Percentiles rank a stretch among this genome's conserved stretches.
Conservation (phyloP, 2,888 invertebrate species). For the Tuberolachnus salignus region DNA sequence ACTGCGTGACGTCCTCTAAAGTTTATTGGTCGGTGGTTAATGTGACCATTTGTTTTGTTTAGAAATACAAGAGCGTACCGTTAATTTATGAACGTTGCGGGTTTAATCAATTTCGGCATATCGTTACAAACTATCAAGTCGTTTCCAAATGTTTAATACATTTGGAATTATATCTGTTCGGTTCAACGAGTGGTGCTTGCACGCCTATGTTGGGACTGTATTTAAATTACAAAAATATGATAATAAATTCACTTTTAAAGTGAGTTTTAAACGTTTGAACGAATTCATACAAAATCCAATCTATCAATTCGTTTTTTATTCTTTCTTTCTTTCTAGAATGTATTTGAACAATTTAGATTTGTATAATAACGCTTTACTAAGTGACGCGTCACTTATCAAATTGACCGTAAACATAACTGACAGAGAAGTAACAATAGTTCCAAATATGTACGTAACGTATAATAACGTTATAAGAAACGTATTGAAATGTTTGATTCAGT, state of each 20-base stretch:
- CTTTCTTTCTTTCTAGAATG: slow-evolving; percentile 15
- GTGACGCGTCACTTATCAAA: slow-evolving; percentile 14
- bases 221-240: neutral
- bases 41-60: neutral
- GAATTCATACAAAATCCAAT: neutral
- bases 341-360: slow-evolving; percentile 19
- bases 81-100: slow-evolving; percentile 21
- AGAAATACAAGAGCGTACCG: slow-evolving; percentile 14
- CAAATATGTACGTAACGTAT: slow-evolving; percentile 26
- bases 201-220: slow-evolving; percentile 34
- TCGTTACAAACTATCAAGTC: neutral
- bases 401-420: slow-evolving; percentile 18
- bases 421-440: slow-evolving; percentile 3
- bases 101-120: slow-evolving; percentile 11
- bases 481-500: slow-evolving; percentile 9
- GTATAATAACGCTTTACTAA: slow-evolving; percentile 20
- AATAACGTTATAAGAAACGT: slow-evolving; percentile 30
- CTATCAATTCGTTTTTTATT: neutral
- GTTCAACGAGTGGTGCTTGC: slow-evolving; percentile 19
- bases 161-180: slow-evolving; percentile 31
- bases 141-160: slow-evolving; percentile 26
- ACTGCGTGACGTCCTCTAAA: too few relatives aligned
- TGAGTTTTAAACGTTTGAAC: neutral
- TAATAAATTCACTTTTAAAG: slow-evolving; percentile 30
- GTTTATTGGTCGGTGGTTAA: neutral